Base-by-base conservation (phyloP, 2,113 vertebrate genomes). In the Larimichthys crocea region DNA sequence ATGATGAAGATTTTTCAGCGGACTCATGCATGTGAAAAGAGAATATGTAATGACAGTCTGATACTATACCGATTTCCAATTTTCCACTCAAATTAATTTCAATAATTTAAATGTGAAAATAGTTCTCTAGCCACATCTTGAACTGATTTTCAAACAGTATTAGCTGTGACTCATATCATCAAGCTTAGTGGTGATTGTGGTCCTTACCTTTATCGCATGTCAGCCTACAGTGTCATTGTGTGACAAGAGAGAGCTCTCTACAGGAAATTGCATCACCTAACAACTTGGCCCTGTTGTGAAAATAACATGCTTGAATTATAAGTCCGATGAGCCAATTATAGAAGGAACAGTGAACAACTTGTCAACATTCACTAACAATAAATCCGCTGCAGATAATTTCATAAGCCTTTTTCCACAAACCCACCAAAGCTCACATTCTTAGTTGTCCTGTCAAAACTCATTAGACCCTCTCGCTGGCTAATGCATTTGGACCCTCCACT, bases 401-500 rank as follows among this genome's bases (percentile, higher is more conserved):
- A 74, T 67, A 50, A 66, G 56, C n/a, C 26, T 66, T 83, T 86
- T 76, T 19, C 66, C 56, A 74, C 59, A 77, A 77, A 86, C 76
- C 35, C 14, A 10, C 56, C 70, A 62, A 84, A 80, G 79, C 86
- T 72, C 6, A 15, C 50, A 64, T 75, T 84, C 83, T 85, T 80
- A 55, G 68, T 64, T 50, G 24, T 68, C 68, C 68, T 78, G 89
- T 92, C 91, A 84, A 77, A 92, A 86, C 83, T 83, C 76, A 85
- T 94, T 92, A 93, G 57, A 76, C 11, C 71, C 55, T 84, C 52
- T 74, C 57, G 68, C 62, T 78, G 80, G 76, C 53, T 89, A 87
- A 94, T 91, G 80, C 40, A 73, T 91, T 63, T 71, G 59, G 88
- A 93, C 78, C 69, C 82, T 83, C 72, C 65, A 48, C 79, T 81